Base-by-base conservation (phyloP, 2,888 invertebrate genomes). In the Tridacna gigas region DNA sequence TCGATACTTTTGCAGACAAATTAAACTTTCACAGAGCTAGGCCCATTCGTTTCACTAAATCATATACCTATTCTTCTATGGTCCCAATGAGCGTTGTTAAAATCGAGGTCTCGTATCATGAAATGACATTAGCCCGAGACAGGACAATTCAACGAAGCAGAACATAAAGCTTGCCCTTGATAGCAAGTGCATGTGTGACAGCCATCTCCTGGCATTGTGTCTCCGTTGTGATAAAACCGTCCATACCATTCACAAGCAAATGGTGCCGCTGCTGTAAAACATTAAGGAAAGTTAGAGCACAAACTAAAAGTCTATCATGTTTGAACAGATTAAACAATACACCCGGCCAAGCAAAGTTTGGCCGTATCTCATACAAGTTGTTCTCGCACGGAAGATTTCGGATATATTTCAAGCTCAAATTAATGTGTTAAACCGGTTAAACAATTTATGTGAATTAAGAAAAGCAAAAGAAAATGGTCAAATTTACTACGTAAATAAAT, bases 241-340 rank as follows among this genome's bases (percentile, higher is more conserved):
- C 82, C 79, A 73, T 83, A 80, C 86, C 82, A 86, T 74, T 75
- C 75, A 47, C 86, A 86, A 0, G 79, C 78, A 61, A 67, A 80
- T 5, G 86, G 86, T 0, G 80, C 63, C 25, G 74, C 25, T n/a
- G 82, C 82, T 85, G 37, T 13, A 67, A 25, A 25, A 56, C 56
- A 56, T 56, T 5, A 3, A 15, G 20, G 20, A 56, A 56, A 56
- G 56, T 56, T 20, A 15, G 15, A 20, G 9, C 20, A 20, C 11
- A 3, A 56, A 20, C 3, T 5, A 20, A 11, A 56, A 20, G 56
- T 11, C 37, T 37, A 37, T 37, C 2, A 56, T 56, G 20, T 20
- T 56, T 3, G 1, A 56, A 5, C 9, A 56, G 15, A 20, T 56
- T n/a, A 9, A 9, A 56, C 56, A 11, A 20, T 37, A 7, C 37